Evolutionary conservation across 2,797 vertebrate genomes (phyloP), one percentile per base, ranked within the genome.

Genomic region (Strix occidentalis): DNA sequence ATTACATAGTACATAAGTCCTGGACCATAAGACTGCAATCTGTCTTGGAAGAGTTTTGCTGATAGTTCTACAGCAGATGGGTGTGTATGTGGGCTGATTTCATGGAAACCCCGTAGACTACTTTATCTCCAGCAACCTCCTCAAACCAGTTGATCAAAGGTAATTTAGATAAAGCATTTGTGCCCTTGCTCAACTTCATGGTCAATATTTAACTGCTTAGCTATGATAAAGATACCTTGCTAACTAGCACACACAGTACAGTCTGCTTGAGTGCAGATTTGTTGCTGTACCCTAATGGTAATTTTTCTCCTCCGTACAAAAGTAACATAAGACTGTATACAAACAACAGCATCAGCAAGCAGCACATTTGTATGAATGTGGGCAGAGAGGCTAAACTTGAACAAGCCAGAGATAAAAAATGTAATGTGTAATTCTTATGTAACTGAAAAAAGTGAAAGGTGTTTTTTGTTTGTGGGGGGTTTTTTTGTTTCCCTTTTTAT

Each of bases 131-230:
- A 95, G 63, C 64, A 96, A 35, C 71, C 23, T 96, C 46, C 89
- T 90, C 85, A 96, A 96, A 78, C 68, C 75, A 82, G 60, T 90
- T 91, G 81, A 95, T 95, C 93, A 86, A 65, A 96, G 45, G 88
- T 91, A 95, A 96, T 92, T 97, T 95, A 96, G 95, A 87, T 93
- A 93, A 95, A 96, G 39, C 51, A 41, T 91, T 89, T 92, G 33
- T 25, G 56, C 89, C 90, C 39, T 90, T 88, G 57, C 76, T 95
- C 21, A 37, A 15, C 84, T 41, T 86, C 25, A 35, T 57, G 65
- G 84, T 95, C 96, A 93, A 79, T 97, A 95, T 88, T 69, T 93
- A 85, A 87, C 92, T 88, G 20, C 69, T 96, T 60, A 92, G 57
- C 63, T 91, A 35, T 92, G 94, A 95, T 80, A 60, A 84, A 87